Conservation (phyloP, 2,797 vertebrate species). For the Megaceryle alcyon region DNA sequence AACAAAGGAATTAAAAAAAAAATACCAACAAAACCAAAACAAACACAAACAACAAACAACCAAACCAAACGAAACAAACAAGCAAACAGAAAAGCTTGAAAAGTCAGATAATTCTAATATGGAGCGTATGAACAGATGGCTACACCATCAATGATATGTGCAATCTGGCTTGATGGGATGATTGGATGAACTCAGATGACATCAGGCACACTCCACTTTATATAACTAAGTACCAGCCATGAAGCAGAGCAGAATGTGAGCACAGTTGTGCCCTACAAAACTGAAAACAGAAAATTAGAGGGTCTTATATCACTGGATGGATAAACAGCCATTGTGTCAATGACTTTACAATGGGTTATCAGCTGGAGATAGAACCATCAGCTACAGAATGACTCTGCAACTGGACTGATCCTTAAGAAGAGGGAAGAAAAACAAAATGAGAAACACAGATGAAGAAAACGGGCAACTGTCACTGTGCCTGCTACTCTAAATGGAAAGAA, state of each 20-base stretch:
- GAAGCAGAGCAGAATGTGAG: not conserved
- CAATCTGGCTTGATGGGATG: conserved; percentile 32
- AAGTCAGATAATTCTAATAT: conserved; percentile 45
- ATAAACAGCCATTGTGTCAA: not conserved
- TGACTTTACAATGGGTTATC: not conserved
- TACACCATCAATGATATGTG: conserved; percentile 43
- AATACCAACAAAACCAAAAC: no score
- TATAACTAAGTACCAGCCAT: not conserved
- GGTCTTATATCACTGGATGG: not conserved
- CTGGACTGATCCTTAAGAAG: not conserved
- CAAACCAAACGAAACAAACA: not conserved
- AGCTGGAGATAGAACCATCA: not conserved
- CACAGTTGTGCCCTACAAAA: not conserved
- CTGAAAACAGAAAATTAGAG: not conserved
- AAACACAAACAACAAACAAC: no score
- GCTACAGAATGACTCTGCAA: not conserved
- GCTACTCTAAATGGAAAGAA: conserved; percentile 12
- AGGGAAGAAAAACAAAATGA: not conserved
- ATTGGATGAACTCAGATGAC: conserved; percentile 56
- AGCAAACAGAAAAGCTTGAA: conserved; percentile 14
- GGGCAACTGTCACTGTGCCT: not conserved
- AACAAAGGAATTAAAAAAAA: not conserved
- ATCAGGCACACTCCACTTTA: not conserved
- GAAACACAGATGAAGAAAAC: not conserved
- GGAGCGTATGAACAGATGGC: conserved; percentile 55